These are phyloP conservation scores for Leucophenga montana DNA, from an alignment of 2,888 invertebrate species.

Conservation along the genomic window DNA sequence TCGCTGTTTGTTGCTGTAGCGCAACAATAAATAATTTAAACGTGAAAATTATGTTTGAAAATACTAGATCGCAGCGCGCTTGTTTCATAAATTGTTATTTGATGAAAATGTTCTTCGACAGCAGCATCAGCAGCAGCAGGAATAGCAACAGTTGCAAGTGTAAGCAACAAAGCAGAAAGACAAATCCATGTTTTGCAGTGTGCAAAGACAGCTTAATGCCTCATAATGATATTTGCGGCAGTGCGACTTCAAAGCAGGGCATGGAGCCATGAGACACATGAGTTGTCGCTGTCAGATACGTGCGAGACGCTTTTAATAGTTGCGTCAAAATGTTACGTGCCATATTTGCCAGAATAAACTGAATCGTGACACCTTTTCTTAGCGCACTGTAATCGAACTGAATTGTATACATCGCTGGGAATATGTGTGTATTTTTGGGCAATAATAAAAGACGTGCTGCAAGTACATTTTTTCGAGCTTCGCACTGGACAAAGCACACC, in stretches of 20 bases:
- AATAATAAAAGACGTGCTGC: too few relatives aligned
- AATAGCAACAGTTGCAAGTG: constrained; percentile 12
- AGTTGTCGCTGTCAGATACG: constrained; percentile 19
- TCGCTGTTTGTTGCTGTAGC: background rate
- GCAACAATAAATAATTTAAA: constrained; percentile 22
- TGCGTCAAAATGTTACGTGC: constrained; percentile 40
- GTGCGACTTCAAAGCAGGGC: background rate
- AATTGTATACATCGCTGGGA: background rate
- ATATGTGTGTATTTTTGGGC: too few relatives aligned
- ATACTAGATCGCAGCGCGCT: background rate
- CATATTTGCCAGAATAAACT: too few relatives aligned
- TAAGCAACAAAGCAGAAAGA: background rate
- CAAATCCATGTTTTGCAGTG: constrained; percentile 3
- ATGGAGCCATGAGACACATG: too few relatives aligned
- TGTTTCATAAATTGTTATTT: constrained; percentile 20
- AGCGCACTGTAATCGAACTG: background rate
- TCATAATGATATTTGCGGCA: constrained; percentile 3
- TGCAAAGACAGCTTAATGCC: constrained; percentile 58
- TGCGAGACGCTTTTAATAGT: constrained; percentile 34
- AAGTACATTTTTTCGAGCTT: too few relatives aligned
- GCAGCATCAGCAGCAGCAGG: constrained; percentile 14
- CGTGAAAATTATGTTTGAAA: constrained; percentile 17
- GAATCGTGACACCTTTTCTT: constrained; percentile 16
- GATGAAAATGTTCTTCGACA: constrained; percentile 18
- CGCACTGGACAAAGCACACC: background rate